Percentiles rank a stretch among this genome's conserved stretches.
Conservation (phyloP, 2,113 vertebrate genomes). For the Heptranchias perlo region DNA sequence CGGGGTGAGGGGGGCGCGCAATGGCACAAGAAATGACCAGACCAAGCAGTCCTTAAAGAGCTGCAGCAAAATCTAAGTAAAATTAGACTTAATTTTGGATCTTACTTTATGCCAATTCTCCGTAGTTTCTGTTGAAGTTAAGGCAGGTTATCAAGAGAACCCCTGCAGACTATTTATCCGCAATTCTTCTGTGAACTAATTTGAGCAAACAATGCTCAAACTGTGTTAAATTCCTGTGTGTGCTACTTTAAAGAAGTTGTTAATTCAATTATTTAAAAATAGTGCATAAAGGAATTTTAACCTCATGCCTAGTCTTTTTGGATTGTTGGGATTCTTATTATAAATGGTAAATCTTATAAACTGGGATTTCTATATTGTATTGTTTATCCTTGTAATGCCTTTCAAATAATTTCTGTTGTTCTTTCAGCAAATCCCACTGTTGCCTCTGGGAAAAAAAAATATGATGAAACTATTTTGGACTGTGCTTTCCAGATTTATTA, state of each 20-base stretch:
- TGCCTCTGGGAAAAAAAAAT: not conserved
- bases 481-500: not conserved
- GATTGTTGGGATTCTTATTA: not conserved
- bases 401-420: not conserved
- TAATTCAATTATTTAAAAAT: too few species aligned
- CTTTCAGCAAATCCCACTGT: not conserved
- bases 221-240: not conserved
- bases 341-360: not conserved
- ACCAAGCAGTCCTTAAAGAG: too few species aligned
- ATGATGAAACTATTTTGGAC: too few species aligned
- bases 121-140: not conserved
- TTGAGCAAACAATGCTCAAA: not conserved
- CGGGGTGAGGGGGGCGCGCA: too few species aligned
- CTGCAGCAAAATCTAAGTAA: too few species aligned
- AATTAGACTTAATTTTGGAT: not conserved
- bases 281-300: not conserved
- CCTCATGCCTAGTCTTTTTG: not conserved
- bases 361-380: not conserved
- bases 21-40: too few species aligned
- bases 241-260: too few species aligned
- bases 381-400: not conserved
- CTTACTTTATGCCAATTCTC: not conserved
- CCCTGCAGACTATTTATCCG: not conserved
- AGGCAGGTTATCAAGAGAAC: not conserved
- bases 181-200: not conserved